These are phyloP conservation scores for Linyphia triangularis DNA, from an alignment of 2,888 invertebrate species.

Conservation along the genomic window DNA sequence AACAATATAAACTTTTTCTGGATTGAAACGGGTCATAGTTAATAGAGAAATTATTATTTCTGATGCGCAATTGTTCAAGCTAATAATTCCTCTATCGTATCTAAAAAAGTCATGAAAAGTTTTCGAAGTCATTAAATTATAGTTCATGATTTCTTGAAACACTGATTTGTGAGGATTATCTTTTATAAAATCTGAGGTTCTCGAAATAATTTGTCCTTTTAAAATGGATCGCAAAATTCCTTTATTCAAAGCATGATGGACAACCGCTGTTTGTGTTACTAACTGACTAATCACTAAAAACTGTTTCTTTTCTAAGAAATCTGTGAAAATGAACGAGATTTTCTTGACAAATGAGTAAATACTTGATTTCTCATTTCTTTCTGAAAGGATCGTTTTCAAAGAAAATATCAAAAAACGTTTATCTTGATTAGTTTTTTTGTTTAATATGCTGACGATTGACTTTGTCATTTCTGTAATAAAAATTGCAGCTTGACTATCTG, in stretches of 20 bases:
- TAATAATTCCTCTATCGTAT: not conserved
- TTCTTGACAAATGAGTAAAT: not conserved
- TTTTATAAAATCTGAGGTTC: not conserved
- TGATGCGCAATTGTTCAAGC: not conserved
- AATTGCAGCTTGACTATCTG: not conserved
- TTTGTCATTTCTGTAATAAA: conserved; percentile 24
- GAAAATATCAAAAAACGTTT: not conserved
- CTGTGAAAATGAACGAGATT: conserved; percentile 2
- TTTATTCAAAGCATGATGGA: conserved; percentile 13
- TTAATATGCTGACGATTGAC: not conserved
- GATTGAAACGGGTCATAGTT: not conserved
- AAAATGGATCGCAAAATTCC: conserved; percentile 33
- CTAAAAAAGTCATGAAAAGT: conserved; percentile 24
- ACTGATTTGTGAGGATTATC: not conserved
- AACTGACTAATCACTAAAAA: conserved; percentile 9
- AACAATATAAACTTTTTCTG: not conserved
- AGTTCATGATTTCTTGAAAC: conserved; percentile 27
- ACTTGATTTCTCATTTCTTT: not conserved
- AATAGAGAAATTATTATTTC: conserved; percentile 10
- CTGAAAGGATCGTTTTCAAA: not conserved
- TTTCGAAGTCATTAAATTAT: conserved; percentile 37
- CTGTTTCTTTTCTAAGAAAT: conserved; percentile 8
- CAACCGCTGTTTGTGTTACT: conserved; percentile 8
- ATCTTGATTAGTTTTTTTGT: not conserved
- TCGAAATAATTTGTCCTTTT: not conserved